Conservation (phyloP, 2,888 invertebrate genomes). For the Brassicogethes aeneus region DNA sequence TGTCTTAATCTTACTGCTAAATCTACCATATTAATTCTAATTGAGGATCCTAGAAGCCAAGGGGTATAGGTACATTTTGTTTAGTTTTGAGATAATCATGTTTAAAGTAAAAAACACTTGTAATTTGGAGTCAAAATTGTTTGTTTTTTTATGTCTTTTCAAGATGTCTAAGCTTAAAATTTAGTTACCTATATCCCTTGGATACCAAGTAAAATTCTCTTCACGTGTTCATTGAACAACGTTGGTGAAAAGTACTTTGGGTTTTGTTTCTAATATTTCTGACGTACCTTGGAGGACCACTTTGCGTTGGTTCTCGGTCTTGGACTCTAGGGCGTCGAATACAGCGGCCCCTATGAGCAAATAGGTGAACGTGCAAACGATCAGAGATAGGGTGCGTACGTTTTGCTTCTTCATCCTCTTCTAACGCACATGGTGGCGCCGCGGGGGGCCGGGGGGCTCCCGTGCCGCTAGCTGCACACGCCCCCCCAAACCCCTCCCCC, state of each 20-base stretch:
- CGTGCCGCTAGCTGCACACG: slow-evolving; percentile 39
- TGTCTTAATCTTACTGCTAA: too few species aligned
- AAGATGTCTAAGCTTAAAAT: too few species aligned
- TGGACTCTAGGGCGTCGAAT: slow-evolving; percentile 97
- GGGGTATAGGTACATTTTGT: too few species aligned
- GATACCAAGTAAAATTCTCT: too few species aligned
- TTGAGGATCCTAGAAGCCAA: too few species aligned
- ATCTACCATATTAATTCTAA: too few species aligned
- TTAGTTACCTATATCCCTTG: neutral
- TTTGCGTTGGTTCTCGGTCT: slow-evolving; percentile 86
- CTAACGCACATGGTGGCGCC: slow-evolving; percentile 55
- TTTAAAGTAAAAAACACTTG: too few species aligned
- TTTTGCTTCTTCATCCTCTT: slow-evolving; percentile 99
- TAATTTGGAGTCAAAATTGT: too few species aligned
- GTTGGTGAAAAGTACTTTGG: neutral
- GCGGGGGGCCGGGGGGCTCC: slow-evolving; percentile 37
- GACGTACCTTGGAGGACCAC: slow-evolving; percentile 82
- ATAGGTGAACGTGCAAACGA: slow-evolving; percentile 99
- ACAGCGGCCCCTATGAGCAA: slow-evolving; percentile 98
- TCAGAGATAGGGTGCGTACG: slow-evolving; percentile 99
- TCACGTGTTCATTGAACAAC: neutral
- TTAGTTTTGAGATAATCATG: too few species aligned
- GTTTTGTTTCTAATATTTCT: too few species aligned
- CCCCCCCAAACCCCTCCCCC: slow-evolving; percentile 24
- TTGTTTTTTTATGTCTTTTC: too few species aligned